Evolutionary conservation across 2,888 invertebrate species (phyloP).

Genomic region (Tetramorium bicarinatum): DNA sequence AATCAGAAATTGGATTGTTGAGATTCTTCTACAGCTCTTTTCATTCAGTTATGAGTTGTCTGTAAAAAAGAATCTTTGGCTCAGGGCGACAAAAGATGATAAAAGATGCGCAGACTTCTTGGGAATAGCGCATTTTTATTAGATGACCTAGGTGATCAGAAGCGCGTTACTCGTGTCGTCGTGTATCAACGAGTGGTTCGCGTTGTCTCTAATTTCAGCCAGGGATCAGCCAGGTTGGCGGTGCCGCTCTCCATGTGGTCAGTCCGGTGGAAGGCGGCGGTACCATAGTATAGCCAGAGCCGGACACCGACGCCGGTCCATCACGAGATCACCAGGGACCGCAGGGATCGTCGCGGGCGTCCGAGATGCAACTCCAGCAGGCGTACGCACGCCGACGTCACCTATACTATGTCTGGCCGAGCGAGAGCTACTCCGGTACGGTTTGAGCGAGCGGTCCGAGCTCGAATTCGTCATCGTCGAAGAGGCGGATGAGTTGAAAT

Average conservation of each 20-base stretch:
- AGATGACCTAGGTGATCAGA: not conserved
- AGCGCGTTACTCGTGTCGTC: slow-evolving; percentile 22
- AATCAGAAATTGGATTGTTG: not conserved
- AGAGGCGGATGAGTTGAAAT: slow-evolving; percentile 25
- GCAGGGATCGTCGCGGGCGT: slow-evolving; percentile 65
- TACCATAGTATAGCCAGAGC: slow-evolving; percentile 83
- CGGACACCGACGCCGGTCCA: slow-evolving; percentile 57
- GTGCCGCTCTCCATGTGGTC: slow-evolving; percentile 80
- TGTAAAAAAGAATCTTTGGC: not conserved
- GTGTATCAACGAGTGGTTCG: slow-evolving; percentile 40
- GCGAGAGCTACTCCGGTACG: slow-evolving; percentile 74
- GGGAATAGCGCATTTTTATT: slow-evolving; percentile 13
- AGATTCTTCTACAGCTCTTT: not conserved
- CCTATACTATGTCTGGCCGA: slow-evolving; percentile 77
- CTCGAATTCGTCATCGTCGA: not conserved
- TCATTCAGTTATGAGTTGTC: not conserved
- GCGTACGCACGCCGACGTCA: slow-evolving; percentile 69
- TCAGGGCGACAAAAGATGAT: too few relatives aligned
- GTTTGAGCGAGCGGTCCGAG: slow-evolving; percentile 52
- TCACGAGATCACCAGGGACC: slow-evolving; percentile 60
- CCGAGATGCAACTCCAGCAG: slow-evolving; percentile 70
- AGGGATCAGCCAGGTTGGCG: slow-evolving; percentile 81
- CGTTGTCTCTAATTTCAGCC: slow-evolving; percentile 75
- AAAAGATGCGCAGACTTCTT: slow-evolving; percentile 13
- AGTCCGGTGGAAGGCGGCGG: slow-evolving; percentile 83